phyloP scores from a whole-genome alignment of 2,888 invertebrate species.

The Ptilodon capucinus region DNA sequence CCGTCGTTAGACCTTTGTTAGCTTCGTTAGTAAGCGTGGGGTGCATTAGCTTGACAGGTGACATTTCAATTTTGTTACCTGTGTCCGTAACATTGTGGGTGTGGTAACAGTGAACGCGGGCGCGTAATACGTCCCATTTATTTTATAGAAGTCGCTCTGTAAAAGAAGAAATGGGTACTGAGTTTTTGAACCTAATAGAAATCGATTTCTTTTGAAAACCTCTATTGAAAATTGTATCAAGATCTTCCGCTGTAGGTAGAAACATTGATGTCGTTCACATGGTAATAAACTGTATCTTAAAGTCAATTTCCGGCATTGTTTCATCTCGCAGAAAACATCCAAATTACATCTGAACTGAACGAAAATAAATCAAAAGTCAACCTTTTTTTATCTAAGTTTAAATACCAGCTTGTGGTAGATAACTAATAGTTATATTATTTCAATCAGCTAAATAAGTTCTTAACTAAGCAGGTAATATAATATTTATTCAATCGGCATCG shows the following conservation, averaged over 20 bases:
- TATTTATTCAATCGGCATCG: too few species aligned
- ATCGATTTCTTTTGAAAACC: background rate
- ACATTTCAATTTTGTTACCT: conserved; percentile 59
- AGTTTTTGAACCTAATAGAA: background rate
- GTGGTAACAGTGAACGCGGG: conserved; percentile 65
- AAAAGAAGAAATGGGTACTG: conserved; percentile 64
- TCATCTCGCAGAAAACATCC: background rate
- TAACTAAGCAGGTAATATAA: too few species aligned
- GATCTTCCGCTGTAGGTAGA: too few species aligned
- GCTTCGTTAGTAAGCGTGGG: conserved; percentile 40
- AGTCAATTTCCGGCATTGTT: conserved; percentile 9
- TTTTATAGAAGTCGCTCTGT: conserved; percentile 81
- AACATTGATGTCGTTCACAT: conserved; percentile 11
- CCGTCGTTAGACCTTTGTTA: conserved; percentile 71
- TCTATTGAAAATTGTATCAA: background rate
- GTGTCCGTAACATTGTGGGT: conserved; percentile 62
- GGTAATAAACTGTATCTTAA: conserved; percentile 13
- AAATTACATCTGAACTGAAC: background rate
- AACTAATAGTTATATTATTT: too few species aligned
- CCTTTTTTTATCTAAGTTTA: too few species aligned
- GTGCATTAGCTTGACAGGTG: conserved; percentile 42
- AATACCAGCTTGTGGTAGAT: too few species aligned
- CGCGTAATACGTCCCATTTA: conserved; percentile 74
- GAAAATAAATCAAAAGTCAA: background rate
- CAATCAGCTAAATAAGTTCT: too few species aligned